Evolutionary conservation across 2,888 invertebrate genomes (phyloP), one percentile per base, ranked within the genome.

Genomic region (Drosophila tripunctata): DNA sequence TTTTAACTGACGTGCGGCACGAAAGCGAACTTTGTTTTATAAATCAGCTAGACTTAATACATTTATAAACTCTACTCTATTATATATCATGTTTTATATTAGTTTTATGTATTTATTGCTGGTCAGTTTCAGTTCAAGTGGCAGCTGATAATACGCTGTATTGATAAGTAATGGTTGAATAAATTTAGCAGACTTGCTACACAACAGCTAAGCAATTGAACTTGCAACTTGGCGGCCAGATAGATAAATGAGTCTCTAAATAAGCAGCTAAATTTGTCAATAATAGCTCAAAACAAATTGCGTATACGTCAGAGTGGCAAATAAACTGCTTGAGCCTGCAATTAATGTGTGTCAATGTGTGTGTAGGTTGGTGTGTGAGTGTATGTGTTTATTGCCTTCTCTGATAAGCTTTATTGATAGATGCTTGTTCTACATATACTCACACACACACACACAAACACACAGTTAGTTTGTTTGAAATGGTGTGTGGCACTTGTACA

Each of bases 221-320:
- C 56, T 69, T 75, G 75, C 70, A 52, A 43, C 52, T 40, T 40
- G 75, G 43, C 48, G 75, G 70, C 35, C 69, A 21, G 33, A 33
- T 52, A 21, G 33, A 33, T 52, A 30, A 27, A 27, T 8, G n/a
- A 33, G 15, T n/a, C 12, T 21, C 2, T 12, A 31, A 40, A 50
- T 56, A 41, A 54, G 73, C 47, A 33, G 31, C 27, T 50, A 52
- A 62, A 48, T 51, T 50, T 51, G 50, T 70, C 22, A 38, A 15
- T 12, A 17, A 51, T 8, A 50, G 24, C 27, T 19, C 19, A 45
- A 56, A 10, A 10, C 10, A 51, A 51, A 78, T 81, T 78, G 75
- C 85, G 62, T 78, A 74, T 65, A 75, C 70, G 79, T 35, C 85
- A 56, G 56, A 55, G 57, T 52, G 55, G 64, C 54, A 78, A 74